phyloP scores from a whole-genome alignment of 92 coral and sea anemone species.

The Phenganax marumi region DNA sequence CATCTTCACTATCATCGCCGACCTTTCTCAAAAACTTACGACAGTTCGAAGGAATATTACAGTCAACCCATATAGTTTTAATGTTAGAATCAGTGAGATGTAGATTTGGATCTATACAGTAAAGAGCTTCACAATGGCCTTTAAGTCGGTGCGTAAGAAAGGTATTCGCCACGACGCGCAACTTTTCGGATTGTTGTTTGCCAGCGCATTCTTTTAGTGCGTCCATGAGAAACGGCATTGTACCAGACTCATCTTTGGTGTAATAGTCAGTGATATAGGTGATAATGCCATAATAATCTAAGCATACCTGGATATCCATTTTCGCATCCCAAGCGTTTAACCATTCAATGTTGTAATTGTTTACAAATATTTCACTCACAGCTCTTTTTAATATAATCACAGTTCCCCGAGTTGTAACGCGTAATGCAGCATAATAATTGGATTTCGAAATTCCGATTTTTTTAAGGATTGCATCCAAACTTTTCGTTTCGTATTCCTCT shows the following conservation, averaged over 20 bases:
- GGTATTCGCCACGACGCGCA: conserved; percentile 1
- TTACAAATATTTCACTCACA: conserved; percentile 23
- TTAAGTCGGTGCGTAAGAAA: conserved; percentile 20
- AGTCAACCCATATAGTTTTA: conserved; percentile 5
- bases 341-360: conserved; percentile 38
- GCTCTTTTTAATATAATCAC: conserved; percentile 25
- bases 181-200: conserved; percentile 8
- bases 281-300: conserved; percentile 14
- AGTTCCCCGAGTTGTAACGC: conserved; percentile 28
- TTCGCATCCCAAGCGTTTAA: conserved; percentile 25
- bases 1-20: conserved; percentile 25
- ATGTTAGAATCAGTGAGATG: conserved; percentile 29
- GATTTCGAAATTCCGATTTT: too few relatives aligned
- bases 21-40: conserved; percentile 19
- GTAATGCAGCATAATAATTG: conserved; percentile 14
- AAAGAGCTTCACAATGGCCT: conserved; percentile 23
- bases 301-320: conserved; percentile 20
- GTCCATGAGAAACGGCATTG: conserved; percentile 21
- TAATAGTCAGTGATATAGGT: conserved; percentile 17
- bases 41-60: conserved; percentile 5
- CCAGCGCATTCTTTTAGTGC: conserved; percentile 25
- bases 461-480: too few relatives aligned
- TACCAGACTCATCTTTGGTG: conserved; percentile 14
- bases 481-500: too few relatives aligned
- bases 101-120: conserved; percentile 16